Evolutionary conservation across 2,797 vertebrate species (phyloP), one percentile per base, ranked within the genome.

Genomic region (Rhinatrema bivittatum): DNA sequence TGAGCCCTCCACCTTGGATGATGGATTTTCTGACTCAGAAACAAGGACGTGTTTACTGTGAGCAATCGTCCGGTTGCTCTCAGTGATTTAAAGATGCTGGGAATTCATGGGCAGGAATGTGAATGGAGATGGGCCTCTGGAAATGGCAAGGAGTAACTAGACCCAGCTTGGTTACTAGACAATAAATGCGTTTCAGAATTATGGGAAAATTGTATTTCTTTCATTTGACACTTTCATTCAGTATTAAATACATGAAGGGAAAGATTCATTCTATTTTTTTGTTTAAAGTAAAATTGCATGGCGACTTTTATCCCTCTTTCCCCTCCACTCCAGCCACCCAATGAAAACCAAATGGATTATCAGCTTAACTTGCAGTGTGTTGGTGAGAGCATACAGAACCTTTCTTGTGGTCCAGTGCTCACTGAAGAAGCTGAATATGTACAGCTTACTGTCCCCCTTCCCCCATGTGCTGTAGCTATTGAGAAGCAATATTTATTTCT

Each of bases 21-120:
- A 84, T 58, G 68, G 55, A 19, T 82, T 81, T 65, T 92, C 87
- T 10, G 92, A 96, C 65, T 82, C 82, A 3, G 89, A 91, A 62
- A 77, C 82, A 69, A 78, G 74, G 64, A 76, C 75, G 59, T 76
- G 79, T 19, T 46, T 70, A 51, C 53, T 70, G 49, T 78, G 66
- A 80, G 45, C 26, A 39, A 25, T 39, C 53, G 58, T 39, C 31
- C 39, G 40, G 46, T 50, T 73, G n/a, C n/a, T n/a, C n/a, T 16
- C 48, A 43, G 36, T 53, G 28, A 62, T 26, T n/a, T n/a, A n/a
- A n/a, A n/a, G n/a, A n/a, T n/a, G n/a, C n/a, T n/a, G n/a, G n/a
- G n/a, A n/a, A n/a, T n/a, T n/a, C n/a, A n/a, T n/a, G n/a, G n/a
- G n/a, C n/a, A n/a, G n/a, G n/a, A n/a, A n/a, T n/a, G n/a, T n/a